Percentiles rank a stretch among this genome's conserved stretches.
Evolutionary conservation across 2,888 invertebrate genomes (phyloP).

Genomic region (Thymelicus lineola): DNA sequence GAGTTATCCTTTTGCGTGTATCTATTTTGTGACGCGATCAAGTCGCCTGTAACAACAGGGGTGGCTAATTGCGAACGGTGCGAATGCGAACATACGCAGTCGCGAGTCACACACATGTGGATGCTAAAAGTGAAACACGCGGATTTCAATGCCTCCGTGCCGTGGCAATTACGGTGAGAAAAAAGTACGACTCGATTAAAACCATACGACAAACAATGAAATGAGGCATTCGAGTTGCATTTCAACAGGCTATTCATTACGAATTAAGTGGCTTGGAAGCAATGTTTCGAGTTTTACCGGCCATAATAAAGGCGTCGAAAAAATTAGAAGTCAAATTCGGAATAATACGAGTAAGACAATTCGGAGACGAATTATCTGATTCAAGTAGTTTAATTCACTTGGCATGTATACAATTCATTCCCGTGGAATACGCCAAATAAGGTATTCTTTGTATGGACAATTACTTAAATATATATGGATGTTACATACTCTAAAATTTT

Average conservation of each 20-base stretch:
- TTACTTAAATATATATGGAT: too few relatives aligned
- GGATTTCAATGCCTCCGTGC: slow-evolving; percentile 24
- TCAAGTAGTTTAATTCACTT: too few relatives aligned
- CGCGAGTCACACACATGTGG: slow-evolving; percentile 25
- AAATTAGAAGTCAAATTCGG: too few relatives aligned
- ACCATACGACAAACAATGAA: slow-evolving; percentile 15
- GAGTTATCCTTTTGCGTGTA: too few relatives aligned
- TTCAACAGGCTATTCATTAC: slow-evolving; percentile 1
- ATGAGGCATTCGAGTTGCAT: background rate
- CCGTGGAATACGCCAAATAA: too few relatives aligned
- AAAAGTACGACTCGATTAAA: slow-evolving; percentile 11
- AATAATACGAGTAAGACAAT: too few relatives aligned
- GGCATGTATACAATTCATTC: too few relatives aligned
- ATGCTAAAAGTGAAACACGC: slow-evolving; percentile 29
- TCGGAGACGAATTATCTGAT: too few relatives aligned
- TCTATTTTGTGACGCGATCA: background rate
- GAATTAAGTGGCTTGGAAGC: background rate
- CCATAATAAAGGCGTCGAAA: too few relatives aligned
- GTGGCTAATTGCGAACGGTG: slow-evolving; percentile 5
- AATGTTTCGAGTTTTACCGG: slow-evolving; percentile 1
- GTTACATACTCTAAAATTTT: too few relatives aligned
- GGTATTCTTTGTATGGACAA: too few relatives aligned
- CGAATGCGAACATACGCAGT: slow-evolving; percentile 8
- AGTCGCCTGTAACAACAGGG: slow-evolving; percentile 12
- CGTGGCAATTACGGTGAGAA: slow-evolving; percentile 20